Conservation (phyloP, 1,140 invertebrate species). For the Drosophila virilis region DNA sequence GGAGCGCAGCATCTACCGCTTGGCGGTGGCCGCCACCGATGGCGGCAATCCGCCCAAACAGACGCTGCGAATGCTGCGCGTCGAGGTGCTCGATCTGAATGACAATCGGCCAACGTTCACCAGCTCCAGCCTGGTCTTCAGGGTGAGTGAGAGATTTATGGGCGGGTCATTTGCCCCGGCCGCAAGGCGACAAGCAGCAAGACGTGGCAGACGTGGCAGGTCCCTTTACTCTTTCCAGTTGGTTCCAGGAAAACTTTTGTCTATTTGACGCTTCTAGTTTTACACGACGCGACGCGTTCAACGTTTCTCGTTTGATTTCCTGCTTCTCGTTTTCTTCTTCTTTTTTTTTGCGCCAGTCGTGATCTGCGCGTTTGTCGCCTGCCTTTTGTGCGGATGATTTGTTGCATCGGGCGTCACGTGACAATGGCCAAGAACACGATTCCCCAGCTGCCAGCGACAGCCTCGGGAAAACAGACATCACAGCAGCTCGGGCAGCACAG, state of each 20-base stretch:
- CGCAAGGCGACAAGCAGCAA: background rate
- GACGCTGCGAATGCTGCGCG: conserved; percentile 91
- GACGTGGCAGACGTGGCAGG: background rate
- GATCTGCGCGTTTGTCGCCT: conserved; percentile 74
- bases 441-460: conserved; percentile 36
- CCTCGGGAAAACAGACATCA: conserved; percentile 34
- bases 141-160: conserved; percentile 86
- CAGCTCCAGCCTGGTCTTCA: conserved; percentile 94
- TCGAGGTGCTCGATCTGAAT: conserved; percentile 95
- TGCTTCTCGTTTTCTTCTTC: conserved; percentile 14
- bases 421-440: conserved; percentile 83
- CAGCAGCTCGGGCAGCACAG: background rate
- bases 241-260: conserved; percentile 75
- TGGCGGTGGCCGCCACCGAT: conserved; percentile 94
- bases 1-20: conserved; percentile 92
- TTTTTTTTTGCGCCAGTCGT: conserved; percentile 46
- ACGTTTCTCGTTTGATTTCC: conserved; percentile 27
- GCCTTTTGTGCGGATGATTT: conserved; percentile 79
- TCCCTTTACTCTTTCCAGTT: conserved; percentile 10
- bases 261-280: conserved; percentile 82
- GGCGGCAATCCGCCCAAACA: conserved; percentile 92
- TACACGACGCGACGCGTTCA: conserved; percentile 52
- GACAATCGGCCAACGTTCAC: conserved; percentile 96
- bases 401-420: conserved; percentile 78
- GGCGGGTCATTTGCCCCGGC: conserved; percentile 37